These are phyloP conservation scores for Xiphophorus hellerii DNA, from an alignment of 2,113 vertebrate species.

Conservation along the genomic window DNA sequence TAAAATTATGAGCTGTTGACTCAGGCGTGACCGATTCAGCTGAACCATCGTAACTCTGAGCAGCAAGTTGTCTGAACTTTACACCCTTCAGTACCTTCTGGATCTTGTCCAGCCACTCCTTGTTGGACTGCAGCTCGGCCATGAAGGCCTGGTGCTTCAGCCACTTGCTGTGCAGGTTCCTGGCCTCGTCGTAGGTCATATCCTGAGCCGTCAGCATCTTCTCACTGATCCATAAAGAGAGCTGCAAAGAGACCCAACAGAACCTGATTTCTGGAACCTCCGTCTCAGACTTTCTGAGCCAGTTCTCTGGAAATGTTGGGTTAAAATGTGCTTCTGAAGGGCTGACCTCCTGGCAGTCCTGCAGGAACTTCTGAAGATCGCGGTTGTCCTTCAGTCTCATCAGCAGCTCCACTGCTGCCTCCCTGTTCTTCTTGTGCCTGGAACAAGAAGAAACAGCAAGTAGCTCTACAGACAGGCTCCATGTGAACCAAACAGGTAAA, in stretches of 20 bases:
- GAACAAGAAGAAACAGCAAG: slow-evolving; percentile 13
- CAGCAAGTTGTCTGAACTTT: no score
- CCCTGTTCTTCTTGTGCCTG: slow-evolving; percentile 95
- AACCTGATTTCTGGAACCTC: background rate
- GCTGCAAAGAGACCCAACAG: slow-evolving; percentile 72
- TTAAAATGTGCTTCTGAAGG: background rate
- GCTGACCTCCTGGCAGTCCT: slow-evolving; percentile 95
- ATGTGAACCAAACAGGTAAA: background rate
- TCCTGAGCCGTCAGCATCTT: slow-evolving; percentile 99
- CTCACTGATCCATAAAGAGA: slow-evolving; percentile 96
- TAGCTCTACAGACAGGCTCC: background rate
- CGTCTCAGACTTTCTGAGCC: background rate
- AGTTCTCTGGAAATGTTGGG: background rate
- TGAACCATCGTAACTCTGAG: no score
- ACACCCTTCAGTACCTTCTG: slow-evolving; percentile 83
- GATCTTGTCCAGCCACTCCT: slow-evolving; percentile 98
- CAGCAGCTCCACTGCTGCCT: slow-evolving; percentile 92
- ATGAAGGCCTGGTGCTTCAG: slow-evolving; percentile 93
- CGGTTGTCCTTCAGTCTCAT: slow-evolving; percentile 96
- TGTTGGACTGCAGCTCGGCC: slow-evolving; percentile 95
- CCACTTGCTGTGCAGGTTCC: slow-evolving; percentile 96
- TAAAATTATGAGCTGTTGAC: no score
- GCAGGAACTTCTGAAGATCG: slow-evolving; percentile 96
- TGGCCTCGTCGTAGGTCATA: slow-evolving; percentile 95
- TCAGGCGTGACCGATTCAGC: no score